Base-by-base conservation (phyloP, 1,140 invertebrate species). In the Hylyphantes graminicola region DNA sequence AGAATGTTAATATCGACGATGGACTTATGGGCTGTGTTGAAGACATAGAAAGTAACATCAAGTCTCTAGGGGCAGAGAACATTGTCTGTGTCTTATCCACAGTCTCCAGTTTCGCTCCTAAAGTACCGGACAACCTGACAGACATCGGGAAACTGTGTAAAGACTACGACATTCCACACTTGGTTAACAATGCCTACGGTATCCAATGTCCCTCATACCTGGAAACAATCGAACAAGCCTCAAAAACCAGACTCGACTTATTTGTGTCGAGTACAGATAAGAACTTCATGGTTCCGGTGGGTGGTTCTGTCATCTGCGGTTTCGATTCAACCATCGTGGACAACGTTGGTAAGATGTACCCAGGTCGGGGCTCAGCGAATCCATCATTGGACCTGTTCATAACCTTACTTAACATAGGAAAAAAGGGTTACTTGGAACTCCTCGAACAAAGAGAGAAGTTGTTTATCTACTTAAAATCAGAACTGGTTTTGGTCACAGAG, bases 151-250 rank as follows among this genome's bases (percentile, higher is more conserved):
- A 90, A 68, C 87, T 96, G 15, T 95, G 94, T 88, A 91, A 92
- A 85, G 89, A 91, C 77, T 90, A 93, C 87, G 91, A 92, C 77
- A 91, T 96, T 87, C 94, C 94, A 70, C 95, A 96, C 90, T 86
- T 97, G 65, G 92, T 97, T 0, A 97, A 97, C 88, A 97, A 97
- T 91, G 96, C 96, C 1, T 97, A 97, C 90, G 96, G 96, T 82
- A 89, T 97, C 76, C 95, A 96, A 89, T 94, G 93, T 86, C 92
- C 92, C 15, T 92, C 93, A 86, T 93, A 94, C 87, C 92, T 93
- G 89, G 92, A 93, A 88, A 90, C 93, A n/a, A 92, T 96, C 87
- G 93, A 95, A 89, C 92, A 90, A 87, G 89, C 90, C 87, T 73
- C 87, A 48, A 90, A 90, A 61, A 90, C 94, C 50, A 90, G 94